Evolutionary conservation across 2,113 vertebrate species (phyloP), one percentile per base, ranked within the genome.

Genomic region (Colistium nudipinnis): DNA sequence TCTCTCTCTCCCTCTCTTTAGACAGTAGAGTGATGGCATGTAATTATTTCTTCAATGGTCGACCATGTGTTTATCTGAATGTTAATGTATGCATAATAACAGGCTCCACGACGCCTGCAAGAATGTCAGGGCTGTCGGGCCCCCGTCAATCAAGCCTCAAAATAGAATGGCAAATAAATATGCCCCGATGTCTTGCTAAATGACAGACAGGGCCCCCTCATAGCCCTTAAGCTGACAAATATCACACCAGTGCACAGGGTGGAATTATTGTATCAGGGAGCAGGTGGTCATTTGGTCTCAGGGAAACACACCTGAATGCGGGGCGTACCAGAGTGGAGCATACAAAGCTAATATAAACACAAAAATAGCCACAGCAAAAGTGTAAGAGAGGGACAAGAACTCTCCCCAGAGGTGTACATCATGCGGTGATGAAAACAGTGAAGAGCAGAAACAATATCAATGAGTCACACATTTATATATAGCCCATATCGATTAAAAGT

Each of bases 1-100:
- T 27, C 70, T 79, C 70, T 92, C 93, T 92, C 92, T 92, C 94
- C 25, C 70, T 79, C 70, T 92, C 93, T 92, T 92, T 92, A 94
- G 92, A 92, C 92, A 90, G 92, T 83, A 90, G 89, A 94, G 91
- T 93, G 95, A 95, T 95, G 96, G 94, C 94, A 94, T 96, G 95
- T 95, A 96, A 99, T 98, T 97, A 98, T 95, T 96, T 95, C 94
- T 92, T 94, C 93, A 94, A 92, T 92, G 93, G 93, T 70, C 92
- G 82, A 92, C 94, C 89, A 92, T 95, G 95, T 96, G 96, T 98
- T 97, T 97, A 97, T 97, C 95, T 94, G 96, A 97, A 99, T 97
- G 96, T 97, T 97, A 98, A 98, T 97, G 96, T 94, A 94, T 92
- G 94, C 94, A 93, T 98, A 98, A 98, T 97, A 96, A 96, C 96